These are phyloP conservation scores for Paraplagusia blochii DNA, from an alignment of 2,113 vertebrate species.

Conservation along the genomic window DNA sequence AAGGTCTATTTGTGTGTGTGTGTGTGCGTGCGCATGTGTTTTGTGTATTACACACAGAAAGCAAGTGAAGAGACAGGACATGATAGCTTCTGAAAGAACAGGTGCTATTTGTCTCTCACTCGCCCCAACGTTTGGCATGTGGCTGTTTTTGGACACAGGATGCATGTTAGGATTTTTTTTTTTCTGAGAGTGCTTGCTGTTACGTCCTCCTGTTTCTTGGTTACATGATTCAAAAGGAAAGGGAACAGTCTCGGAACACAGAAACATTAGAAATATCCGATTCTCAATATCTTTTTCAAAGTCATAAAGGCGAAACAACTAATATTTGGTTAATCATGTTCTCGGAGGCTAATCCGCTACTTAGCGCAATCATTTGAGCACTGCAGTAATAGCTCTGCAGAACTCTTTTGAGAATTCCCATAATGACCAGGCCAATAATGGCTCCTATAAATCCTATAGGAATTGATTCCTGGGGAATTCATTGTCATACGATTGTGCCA, in stretches of 20 bases:
- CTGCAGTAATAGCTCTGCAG: conserved; percentile 59
- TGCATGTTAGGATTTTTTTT: background rate
- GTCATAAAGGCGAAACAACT: conserved; percentile 52
- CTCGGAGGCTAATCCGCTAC: conserved; percentile 60
- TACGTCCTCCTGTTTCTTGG: conserved; percentile 3
- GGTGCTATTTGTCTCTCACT: conserved; percentile 27
- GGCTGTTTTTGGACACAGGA: conserved; percentile 20
- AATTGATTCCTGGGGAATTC: conserved; percentile 54
- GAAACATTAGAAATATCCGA: conserved; percentile 5
- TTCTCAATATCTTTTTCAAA: conserved; percentile 47
- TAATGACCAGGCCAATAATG: conserved; percentile 54
- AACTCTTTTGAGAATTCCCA: conserved; percentile 63
- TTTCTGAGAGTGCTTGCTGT: background rate
- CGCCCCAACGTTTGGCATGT: conserved; percentile 5
- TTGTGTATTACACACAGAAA: conserved; percentile 28
- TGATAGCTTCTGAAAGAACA: conserved; percentile 47
- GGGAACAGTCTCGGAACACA: conserved; percentile 6
- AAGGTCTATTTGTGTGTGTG: conserved; percentile 28
- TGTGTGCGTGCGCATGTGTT: conserved; percentile 26
- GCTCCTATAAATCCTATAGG: conserved; percentile 60
- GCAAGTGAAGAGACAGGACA: conserved; percentile 41
- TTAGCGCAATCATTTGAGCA: conserved; percentile 63
- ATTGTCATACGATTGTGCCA: conserved; percentile 54
- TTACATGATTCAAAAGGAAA: conserved; percentile 2
- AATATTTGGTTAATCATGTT: conserved; percentile 65